Base-by-base conservation (phyloP, 2,888 invertebrate species). In the Hylaea fasciaria region DNA sequence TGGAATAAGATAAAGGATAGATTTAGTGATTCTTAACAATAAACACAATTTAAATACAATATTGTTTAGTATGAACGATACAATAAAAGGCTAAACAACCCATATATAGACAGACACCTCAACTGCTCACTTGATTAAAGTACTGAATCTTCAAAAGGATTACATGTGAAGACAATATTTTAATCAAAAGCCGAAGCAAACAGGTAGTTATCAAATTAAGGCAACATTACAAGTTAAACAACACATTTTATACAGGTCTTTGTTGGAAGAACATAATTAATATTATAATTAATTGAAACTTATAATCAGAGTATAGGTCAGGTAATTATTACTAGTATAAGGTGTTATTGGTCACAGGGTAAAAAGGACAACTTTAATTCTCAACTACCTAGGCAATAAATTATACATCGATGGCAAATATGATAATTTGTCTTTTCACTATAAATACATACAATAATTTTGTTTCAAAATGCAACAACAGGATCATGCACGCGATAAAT, bases 1-100 rank as follows among this genome's bases (percentile, higher is more conserved):
- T 91, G 89, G 91, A 91, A 91, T 91, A 84, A 87, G 82, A 83
- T 82, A 83, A 78, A 84, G 87, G 85, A 84, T 84, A 86, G 80
- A 85, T 85, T 81, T 79, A 85, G 78, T 77, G 77, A 67, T 71
- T 67, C 80, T 82, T 85, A 86, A 83, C 73, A 81, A 77, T 88
- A 83, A 81, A 83, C 79, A 81, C 79, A 80, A 80, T 82, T 79
- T 78, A 85, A 82, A 80, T 78, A 80, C 76, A 81, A 75, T 76
- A 69, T 73, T 70, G 78, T 83, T 82, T 80, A 80, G 77, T 82
- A 78, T 75, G 71, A 22, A 22, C 22, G 22, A 82, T 82, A 73
- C 80, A 74, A 78, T 78, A 79, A 81, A 79, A 83, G 82, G 74
- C 78, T 83, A 73, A 75, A 75, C 66, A 90, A 84, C 86, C 89